phyloP scores from a whole-genome alignment of 1,140 invertebrate species.

The Drosophila leontia region DNA sequence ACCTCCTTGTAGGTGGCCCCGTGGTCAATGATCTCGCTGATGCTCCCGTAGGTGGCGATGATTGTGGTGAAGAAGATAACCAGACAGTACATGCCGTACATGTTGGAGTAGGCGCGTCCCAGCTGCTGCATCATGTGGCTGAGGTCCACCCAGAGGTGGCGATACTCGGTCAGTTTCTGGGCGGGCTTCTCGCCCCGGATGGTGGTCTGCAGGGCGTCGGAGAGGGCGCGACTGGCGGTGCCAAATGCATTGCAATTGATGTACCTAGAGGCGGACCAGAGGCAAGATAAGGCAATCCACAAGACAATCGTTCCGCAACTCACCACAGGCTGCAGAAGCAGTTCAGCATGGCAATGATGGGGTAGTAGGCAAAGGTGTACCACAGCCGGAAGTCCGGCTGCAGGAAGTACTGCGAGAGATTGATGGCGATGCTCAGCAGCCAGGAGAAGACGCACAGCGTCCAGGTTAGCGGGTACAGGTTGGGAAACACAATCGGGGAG shows the following conservation, averaged over 20 bases:
- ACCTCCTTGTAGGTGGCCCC: constrained; percentile 89
- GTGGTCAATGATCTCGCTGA: constrained; percentile 89
- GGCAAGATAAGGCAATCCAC: background rate
- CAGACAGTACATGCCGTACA: constrained; percentile 90
- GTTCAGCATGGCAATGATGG: constrained; percentile 89
- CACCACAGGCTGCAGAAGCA: constrained; percentile 88
- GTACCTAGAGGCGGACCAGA: constrained; percentile 28
- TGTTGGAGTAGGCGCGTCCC: constrained; percentile 89
- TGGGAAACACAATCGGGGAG: constrained; percentile 87
- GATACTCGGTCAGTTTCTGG: constrained; percentile 87
- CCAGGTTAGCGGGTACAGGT: constrained; percentile 87
- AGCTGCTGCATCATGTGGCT: constrained; percentile 91
- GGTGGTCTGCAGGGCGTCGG: constrained; percentile 87
- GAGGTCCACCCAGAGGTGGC: constrained; percentile 89
- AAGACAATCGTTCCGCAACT: background rate
- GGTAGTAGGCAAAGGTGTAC: constrained; percentile 89
- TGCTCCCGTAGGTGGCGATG: constrained; percentile 88
- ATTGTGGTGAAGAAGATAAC: constrained; percentile 90
- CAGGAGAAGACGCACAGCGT: constrained; percentile 88
- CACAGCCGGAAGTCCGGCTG: constrained; percentile 89
- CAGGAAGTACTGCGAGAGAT: constrained; percentile 88
- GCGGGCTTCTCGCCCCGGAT: constrained; percentile 87
- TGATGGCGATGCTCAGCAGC: constrained; percentile 87
- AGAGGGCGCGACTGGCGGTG: constrained; percentile 87
- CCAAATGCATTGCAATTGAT: constrained; percentile 89